These are phyloP conservation scores for Amblyopsis rosae DNA, from an alignment of 2,113 vertebrate genomes.

Conservation along the genomic window DNA sequence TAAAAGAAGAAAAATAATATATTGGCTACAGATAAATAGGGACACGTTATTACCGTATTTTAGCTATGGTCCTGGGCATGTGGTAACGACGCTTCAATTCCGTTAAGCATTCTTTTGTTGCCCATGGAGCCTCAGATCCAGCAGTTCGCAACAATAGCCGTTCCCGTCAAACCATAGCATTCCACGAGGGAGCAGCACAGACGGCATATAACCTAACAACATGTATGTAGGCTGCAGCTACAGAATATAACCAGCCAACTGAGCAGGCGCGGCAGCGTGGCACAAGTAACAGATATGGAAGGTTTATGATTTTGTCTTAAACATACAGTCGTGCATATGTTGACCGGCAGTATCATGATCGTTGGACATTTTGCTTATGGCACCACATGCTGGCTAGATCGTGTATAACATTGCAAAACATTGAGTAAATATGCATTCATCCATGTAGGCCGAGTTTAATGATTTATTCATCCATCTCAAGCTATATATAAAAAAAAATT, in stretches of 20 bases:
- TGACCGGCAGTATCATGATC: not conserved
- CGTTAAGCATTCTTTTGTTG: slow-evolving; percentile 41
- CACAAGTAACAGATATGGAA: slow-evolving; percentile 17
- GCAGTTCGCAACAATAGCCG: slow-evolving; percentile 56
- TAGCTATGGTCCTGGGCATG: slow-evolving; percentile 25
- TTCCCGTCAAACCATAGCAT: slow-evolving; percentile 38
- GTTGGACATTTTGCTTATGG: not conserved
- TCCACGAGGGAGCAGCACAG: not conserved
- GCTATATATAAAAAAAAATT: too few species aligned
- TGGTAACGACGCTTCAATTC: slow-evolving; percentile 3
- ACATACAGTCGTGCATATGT: slow-evolving; percentile 27
- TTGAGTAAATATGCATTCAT: too few species aligned
- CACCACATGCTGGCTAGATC: slow-evolving; percentile 28
- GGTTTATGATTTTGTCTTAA: slow-evolving; percentile 35
- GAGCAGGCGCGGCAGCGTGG: slow-evolving; percentile 57
- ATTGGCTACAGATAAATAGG: too few species aligned
- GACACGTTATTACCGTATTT: slow-evolving; percentile 34
- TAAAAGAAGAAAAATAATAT: not conserved
- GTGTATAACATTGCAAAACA: too few species aligned
- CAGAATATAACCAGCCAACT: slow-evolving; percentile 18
- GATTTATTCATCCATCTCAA: not conserved
- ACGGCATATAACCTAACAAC: not conserved
- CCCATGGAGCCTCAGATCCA: slow-evolving; percentile 17
- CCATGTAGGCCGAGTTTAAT: not conserved
- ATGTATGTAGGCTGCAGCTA: slow-evolving; percentile 22